A percentile compares a stretch with the other conserved stretches of the same genome.
Conservation (phyloP, 2,113 vertebrate genomes). For the Lepus timidus region DNA sequence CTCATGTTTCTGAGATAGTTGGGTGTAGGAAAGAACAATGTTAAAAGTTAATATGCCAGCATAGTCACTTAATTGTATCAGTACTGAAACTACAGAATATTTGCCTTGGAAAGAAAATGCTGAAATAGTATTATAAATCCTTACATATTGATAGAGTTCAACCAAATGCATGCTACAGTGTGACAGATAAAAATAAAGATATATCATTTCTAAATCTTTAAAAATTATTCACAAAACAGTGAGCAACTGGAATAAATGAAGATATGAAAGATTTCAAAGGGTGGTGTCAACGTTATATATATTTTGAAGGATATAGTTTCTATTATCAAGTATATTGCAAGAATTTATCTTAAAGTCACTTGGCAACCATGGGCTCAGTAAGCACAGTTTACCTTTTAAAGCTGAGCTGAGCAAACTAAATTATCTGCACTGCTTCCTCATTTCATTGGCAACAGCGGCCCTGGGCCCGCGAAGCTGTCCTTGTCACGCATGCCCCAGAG, state of each 20-base stretch:
- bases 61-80: constrained; percentile 36
- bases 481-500: constrained; percentile 16
- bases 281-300: constrained; percentile 55
- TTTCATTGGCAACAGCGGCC: not conserved
- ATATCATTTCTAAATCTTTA: constrained; percentile 53
- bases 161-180: constrained; percentile 36
- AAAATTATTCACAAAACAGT: constrained; percentile 61
- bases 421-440: not conserved
- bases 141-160: constrained; percentile 57
- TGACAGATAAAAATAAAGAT: constrained; percentile 68
- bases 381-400: constrained; percentile 33
- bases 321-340: constrained; percentile 53
- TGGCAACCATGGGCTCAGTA: constrained; percentile 14
- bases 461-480: not conserved
- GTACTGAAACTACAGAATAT: not conserved
- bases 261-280: constrained; percentile 17
- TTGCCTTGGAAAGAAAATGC: constrained; percentile 50
- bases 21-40: constrained; percentile 27
- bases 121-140: constrained; percentile 40
- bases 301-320: constrained; percentile 45
- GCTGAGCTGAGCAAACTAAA: not conserved
- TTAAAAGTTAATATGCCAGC: constrained; percentile 27
- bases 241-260: constrained; percentile 67
- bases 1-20: not conserved
- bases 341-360: constrained; percentile 49